Evolutionary conservation across 2,888 invertebrate genomes (phyloP), one percentile per base, ranked within the genome.

Genomic region (Drepana falcataria): DNA sequence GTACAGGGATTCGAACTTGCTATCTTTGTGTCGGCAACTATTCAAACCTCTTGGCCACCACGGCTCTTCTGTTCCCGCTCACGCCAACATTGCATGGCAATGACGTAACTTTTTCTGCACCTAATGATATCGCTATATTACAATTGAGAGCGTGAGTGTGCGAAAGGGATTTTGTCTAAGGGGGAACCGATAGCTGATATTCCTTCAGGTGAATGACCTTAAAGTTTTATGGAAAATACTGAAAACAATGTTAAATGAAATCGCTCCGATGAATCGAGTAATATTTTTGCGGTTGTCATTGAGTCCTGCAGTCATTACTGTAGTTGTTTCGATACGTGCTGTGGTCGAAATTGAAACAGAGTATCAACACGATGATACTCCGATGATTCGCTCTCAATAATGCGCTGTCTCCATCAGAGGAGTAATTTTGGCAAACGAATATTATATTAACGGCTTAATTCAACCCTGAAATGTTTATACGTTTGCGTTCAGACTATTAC

Each of bases 221-320:
- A 34, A 33, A 33, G 33, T 40, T 34, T 51, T 34, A 51, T 34
- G 34, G 40, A 51, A 35, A 51, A 51, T 51, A 40, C 73, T 64
- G 61, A 68, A 67, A 73, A 64, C 68, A 68, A 64, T 66, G 21
- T 63, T 65, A 74, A 72, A 68, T 65, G 58, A 63, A 61, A 66
- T 60, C 55, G 62, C 58, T 60, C 61, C 59, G 58, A 66, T 58
- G 63, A 63, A 60, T 65, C 64, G 57, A 55, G 61, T 69, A 67
- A 71, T 72, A 55, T 63, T 52, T 55, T 60, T 73, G 76, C 57
- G 75, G 75, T 69, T 57, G 53, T 48, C 51, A 54, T 48, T 60
- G 64, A 60, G 55, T 54, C 55, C 63, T 61, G 58, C 48, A 60
- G 55, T 63, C 60, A 66, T 73, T 64, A 66, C 51, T 48, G 51